Evolutionary conservation across 2,888 invertebrate genomes (phyloP), one percentile per base, ranked within the genome.

Genomic region (Diachrysia chrysitis): DNA sequence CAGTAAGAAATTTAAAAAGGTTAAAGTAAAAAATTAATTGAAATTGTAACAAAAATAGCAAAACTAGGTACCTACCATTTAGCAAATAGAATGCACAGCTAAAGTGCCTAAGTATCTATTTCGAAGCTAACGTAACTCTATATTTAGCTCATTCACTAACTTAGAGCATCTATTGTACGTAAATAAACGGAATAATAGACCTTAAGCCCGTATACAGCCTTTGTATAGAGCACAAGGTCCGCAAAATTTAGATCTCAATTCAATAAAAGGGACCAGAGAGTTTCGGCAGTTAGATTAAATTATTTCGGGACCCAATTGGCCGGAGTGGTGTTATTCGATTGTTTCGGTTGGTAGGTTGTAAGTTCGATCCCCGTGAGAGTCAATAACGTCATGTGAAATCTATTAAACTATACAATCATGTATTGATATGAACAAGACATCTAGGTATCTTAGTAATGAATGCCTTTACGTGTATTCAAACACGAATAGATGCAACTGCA

Each of bases 231-330:
- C 10, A n/a, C 16, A 9, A 17, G 48, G 19, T 19, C 17, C 21
- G 19, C 48, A 12, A 21, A 51, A 21, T 19, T 51, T 51, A 51
- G 48, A 51, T 51, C 48, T 51, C 48, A 21, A 51, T 51, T 48
- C 12, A 51, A 51, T 21, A 21, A 21, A 17, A 10, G 19, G 1
- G 17, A 25, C 25, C 5, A 25, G 25, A 10, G 48, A 51, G 19
- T 51, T 21, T 51, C 48, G 42, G 10, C 32, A 2, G 42, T 7
- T 51, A 12, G 48, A 51, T 51, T 42, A 51, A 21, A 51, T 51
- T 21, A 51, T 51, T 51, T 21, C 19, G 14, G 19, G 48, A 17
- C 19, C n/a, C 17, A 19, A 17, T 48, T 48, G 14, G 37, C 16
- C 37, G 37, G 32, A 32, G 37, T 37, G 16, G 37, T 37, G 37